Base-by-base conservation (phyloP, 2,113 vertebrate genomes). In the Eptesicus fuscus region DNA sequence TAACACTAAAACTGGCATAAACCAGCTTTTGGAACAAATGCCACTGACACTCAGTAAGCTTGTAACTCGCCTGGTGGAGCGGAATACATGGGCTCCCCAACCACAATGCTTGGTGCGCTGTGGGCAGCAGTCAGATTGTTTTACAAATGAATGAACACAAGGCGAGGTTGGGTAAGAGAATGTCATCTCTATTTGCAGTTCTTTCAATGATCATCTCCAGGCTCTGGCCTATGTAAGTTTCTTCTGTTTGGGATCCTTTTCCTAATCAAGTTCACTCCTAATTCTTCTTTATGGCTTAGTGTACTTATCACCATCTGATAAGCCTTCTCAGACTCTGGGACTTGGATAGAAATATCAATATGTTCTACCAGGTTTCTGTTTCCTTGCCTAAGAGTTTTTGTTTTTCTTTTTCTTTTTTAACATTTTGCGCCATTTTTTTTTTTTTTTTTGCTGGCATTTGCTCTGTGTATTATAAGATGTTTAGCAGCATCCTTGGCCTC, bases 231-330 rank as follows among this genome's bases (percentile, higher is more conserved):
- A 37, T 42, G 18, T 23, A 28, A 28, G 30, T 80, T 92, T 90
- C 82, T 88, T 92, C 63, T 53, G 44, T 71, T 73, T 90, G 47
- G 20, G 28, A 74, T 80, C 12, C 28, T 73, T 69, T 89, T 61
- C 47, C 17, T 80, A 25, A 67, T 23, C 30, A 74, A 35, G 6
- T 91, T 67, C 70, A 53, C 22, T 69, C 22, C 67, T 70, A 53
- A 73, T 40, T 93, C 59, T 73, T 61, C 47, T 44, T 92, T 14
- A 20, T 25, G 2, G 61, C 17, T 95, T 49, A 69, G n/a, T 32
- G 2, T 16, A 73, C 4, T 8, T 11, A 2, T n/a, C 44, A 20
- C 23, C 42, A 59, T 49, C 30, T 59, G 35, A 51, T 35, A 61
- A 71, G 10, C 10, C 35, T 83, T 90, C 63, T 92, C 61, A 10